Conservation (phyloP, 1,140 invertebrate species). For the Drosophila pandora region DNA sequence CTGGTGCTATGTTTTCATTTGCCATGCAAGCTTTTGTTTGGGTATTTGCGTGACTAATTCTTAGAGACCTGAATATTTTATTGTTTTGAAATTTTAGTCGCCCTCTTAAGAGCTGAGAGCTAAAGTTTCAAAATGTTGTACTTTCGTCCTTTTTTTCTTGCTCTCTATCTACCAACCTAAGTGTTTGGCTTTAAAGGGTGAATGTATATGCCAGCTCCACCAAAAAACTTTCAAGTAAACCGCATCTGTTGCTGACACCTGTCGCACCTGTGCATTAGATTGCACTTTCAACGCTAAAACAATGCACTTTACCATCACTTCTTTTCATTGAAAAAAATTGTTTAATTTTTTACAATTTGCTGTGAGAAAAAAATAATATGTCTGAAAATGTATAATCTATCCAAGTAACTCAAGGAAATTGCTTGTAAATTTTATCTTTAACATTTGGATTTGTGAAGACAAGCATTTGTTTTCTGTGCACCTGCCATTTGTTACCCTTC, state of each 20-base stretch:
- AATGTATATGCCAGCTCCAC: conserved; percentile 15
- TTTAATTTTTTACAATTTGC: background rate
- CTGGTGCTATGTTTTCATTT: background rate
- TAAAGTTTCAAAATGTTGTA: conserved; percentile 18
- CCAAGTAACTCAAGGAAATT: no score
- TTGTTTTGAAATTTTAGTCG: conserved; percentile 18
- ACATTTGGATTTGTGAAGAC: background rate
- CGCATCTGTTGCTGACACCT: conserved; percentile 30
- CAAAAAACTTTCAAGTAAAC: conserved; percentile 18
- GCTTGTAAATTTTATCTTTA: background rate
- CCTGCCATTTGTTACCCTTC: conserved; percentile 8
- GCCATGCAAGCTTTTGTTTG: background rate
- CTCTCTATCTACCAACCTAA: background rate
- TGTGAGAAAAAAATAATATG: no score
- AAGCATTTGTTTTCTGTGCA: conserved; percentile 11
- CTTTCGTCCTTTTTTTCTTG: background rate
- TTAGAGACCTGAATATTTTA: conserved; percentile 5
- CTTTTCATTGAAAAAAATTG: background rate
- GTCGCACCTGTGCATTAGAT: conserved; percentile 28
- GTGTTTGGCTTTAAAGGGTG: background rate
- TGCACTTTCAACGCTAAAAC: conserved; percentile 11
- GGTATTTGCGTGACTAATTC: conserved; percentile 23
- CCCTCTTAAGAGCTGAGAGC: background rate
- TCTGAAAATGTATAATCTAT: no score
- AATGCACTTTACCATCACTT: conserved; percentile 6